Base-by-base conservation (phyloP, 2,113 vertebrate species). In the Rhineura floridana region DNA sequence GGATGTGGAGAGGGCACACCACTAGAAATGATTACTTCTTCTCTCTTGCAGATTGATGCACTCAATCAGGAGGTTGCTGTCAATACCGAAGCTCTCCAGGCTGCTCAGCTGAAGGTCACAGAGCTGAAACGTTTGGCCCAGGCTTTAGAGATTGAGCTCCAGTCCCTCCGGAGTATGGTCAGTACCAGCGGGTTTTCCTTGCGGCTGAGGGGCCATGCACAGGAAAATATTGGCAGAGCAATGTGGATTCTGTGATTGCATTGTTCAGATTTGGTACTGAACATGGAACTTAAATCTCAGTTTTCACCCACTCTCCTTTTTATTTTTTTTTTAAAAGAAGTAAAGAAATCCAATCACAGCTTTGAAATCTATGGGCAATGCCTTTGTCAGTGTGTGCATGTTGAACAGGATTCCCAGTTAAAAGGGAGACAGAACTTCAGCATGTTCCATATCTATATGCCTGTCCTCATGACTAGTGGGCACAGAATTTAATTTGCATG, bases 101-200 rank as follows among this genome's bases (percentile, higher is more conserved):
- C 94, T 1, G 93, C 95, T 93, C 97, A 96, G 95, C 96, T 96
- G 88, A 97, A 98, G 93, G 87, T 97, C 81, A 92, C n/a, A 59
- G 97, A 98, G 93, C 93, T 98, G 65, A 94, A 96, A 77, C 96
- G 97, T 75, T 95, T 96, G 50, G 67, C 97, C 88, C 98, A 98
- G 89, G 96, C 96, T 55, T 95, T 98, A 93, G 97, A 98, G 91
- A 97, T 98, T 33, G 97, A 98, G 90, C 96, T 98, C 19, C 97
- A 98, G 93, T 97, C 97, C 13, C 97, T 98, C 81, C 95, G 97
- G 80, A 98, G 97, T 93, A 98, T 96, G 97, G 98, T 98, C 82
- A 96, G 97, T 90, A 21, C n/a, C 28, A 70, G 2, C 4, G 3
- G 11, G 4, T 65, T 70, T 25, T 36, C 44, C 28, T 30, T 6